Conservation (phyloP, 2,797 vertebrate genomes). For the Halcyon smyrnensis region DNA sequence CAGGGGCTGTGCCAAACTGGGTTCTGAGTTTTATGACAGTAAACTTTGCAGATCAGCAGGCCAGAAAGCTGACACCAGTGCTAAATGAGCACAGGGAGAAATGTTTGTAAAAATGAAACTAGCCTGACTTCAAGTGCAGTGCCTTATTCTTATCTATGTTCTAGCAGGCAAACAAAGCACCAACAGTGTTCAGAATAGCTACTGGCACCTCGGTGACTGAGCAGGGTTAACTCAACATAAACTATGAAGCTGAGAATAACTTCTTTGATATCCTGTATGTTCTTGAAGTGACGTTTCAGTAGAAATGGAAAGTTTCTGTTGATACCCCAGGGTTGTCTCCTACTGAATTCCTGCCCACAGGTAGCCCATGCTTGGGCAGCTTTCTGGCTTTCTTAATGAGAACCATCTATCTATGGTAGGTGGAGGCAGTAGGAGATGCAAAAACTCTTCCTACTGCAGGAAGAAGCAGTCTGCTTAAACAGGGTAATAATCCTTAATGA, state of each 20-base stretch:
- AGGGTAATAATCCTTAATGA: neutral
- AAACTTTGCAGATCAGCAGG: neutral
- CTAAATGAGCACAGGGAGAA: neutral
- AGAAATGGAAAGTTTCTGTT: neutral
- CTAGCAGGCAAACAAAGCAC: neutral
- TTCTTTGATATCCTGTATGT: neutral
- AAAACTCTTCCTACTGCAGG: neutral
- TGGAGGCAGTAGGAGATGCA: neutral
- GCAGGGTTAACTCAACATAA: neutral
- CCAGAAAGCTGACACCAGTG: neutral
- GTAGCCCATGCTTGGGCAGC: neutral
- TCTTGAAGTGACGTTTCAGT: neutral
- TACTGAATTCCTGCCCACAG: neutral
- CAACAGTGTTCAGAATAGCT: neutral
- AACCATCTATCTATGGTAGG: rapidly evolving
- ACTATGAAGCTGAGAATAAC: neutral
- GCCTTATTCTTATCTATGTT: neutral
- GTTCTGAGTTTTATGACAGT: neutral
- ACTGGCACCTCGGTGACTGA: neutral
- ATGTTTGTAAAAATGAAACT: neutral
- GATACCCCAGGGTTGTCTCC: neutral
- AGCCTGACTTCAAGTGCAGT: neutral
- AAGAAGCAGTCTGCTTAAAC: neutral
- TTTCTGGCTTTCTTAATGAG: neutral
- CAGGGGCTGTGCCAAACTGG: neutral